Conservation (phyloP, 2,888 invertebrate genomes). For the Pristionchus exspectatus region DNA sequence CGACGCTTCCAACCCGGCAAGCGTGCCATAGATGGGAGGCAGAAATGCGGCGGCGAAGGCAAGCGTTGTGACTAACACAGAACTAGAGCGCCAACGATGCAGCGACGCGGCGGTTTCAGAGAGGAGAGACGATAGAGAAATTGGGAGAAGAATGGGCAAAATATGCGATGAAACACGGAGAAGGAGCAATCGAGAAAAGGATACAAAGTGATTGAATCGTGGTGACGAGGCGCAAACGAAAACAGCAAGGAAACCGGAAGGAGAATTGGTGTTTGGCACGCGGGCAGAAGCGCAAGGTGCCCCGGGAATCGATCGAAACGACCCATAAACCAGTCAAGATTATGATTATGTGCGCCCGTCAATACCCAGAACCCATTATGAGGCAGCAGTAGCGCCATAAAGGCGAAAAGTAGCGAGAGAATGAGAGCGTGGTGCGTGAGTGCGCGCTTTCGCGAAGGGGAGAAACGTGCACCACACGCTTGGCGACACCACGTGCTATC, state of each 20-base stretch:
- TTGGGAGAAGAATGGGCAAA: background rate
- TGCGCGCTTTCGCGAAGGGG: background rate
- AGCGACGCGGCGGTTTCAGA: background rate
- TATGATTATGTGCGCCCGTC: slow-evolving; percentile 27
- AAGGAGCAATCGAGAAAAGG: background rate
- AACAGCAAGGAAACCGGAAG: slow-evolving; percentile 8
- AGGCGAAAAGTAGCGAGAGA: slow-evolving; percentile 32
- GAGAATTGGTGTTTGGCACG: background rate
- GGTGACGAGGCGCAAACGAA: background rate
- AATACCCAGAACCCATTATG: slow-evolving; percentile 44
- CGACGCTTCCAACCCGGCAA: slow-evolving; percentile 39
- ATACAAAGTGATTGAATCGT: slow-evolving; percentile 12
- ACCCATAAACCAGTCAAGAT: slow-evolving; percentile 41
- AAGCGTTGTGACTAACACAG: slow-evolving; percentile 20
- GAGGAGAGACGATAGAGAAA: slow-evolving; percentile 40
- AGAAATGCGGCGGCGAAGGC: background rate
- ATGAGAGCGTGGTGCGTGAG: slow-evolving; percentile 23
- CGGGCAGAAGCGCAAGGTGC: background rate
- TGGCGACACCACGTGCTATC: background rate
- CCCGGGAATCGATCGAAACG: slow-evolving; percentile 18
- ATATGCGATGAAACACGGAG: slow-evolving; percentile 17
- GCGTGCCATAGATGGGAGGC: slow-evolving; percentile 3
- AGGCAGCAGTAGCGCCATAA: slow-evolving; percentile 47
- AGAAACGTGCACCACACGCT: background rate
- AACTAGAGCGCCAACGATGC: background rate